These are phyloP conservation scores for Rhinoptilus africanus DNA, from an alignment of 2,113 vertebrate genomes.

Conservation along the genomic window DNA sequence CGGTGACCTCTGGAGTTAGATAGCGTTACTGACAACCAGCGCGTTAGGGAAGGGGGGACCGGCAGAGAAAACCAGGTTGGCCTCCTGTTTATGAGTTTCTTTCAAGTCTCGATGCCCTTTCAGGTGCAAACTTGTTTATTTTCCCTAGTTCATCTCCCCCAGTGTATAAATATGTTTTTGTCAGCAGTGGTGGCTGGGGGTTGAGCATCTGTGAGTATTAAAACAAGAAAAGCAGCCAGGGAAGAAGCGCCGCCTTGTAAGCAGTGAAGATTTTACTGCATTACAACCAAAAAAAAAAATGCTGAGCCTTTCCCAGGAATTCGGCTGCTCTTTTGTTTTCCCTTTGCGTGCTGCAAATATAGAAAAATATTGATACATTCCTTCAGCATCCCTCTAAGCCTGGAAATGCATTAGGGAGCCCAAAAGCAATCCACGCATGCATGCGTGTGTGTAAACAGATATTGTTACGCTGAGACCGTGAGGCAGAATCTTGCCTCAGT, in stretches of 20 bases:
- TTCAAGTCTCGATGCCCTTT: background rate
- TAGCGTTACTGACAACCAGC: background rate
- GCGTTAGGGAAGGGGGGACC: background rate
- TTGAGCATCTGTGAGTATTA: background rate
- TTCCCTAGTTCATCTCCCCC: background rate
- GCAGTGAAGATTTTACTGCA: background rate
- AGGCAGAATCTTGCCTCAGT: background rate
- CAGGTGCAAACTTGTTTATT: background rate
- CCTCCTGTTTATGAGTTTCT: background rate
- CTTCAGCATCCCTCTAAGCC: background rate
- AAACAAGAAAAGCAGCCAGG: background rate
- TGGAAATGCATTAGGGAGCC: background rate
- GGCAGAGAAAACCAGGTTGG: background rate
- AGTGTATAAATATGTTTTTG: background rate
- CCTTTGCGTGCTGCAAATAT: background rate
- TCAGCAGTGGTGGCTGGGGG: background rate
- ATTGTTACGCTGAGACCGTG: background rate
- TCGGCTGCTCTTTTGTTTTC: background rate
- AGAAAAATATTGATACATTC: background rate
- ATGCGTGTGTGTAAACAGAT: background rate
- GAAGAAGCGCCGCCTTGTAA: background rate
- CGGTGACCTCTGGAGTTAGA: conserved; percentile 51
- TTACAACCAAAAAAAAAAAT: background rate
- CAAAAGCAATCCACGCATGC: accelerated
- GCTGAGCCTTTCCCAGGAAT: background rate